Conservation (phyloP, 2,888 invertebrate species). For the Malacosoma neustria region DNA sequence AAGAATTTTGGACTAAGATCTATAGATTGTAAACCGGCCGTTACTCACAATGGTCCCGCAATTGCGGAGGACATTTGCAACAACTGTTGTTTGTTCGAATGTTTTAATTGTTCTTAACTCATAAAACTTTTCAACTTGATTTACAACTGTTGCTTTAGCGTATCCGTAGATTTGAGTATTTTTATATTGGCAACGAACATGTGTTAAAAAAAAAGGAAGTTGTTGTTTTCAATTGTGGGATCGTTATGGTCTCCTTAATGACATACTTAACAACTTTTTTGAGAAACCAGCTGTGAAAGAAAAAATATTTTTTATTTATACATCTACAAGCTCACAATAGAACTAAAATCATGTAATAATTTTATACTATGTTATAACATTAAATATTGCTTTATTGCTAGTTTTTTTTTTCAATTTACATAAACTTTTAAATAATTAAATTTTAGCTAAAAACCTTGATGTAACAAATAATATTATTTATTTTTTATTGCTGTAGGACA, state of each 20-base stretch:
- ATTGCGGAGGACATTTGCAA: slow-evolving; percentile 67
- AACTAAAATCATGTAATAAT: no score
- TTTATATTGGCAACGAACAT: slow-evolving; percentile 31
- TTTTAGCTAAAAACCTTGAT: no score
- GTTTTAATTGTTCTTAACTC: slow-evolving; percentile 73
- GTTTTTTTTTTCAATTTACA: no score
- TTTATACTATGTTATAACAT: no score
- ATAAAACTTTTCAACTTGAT: slow-evolving; percentile 64
- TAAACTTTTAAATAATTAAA: no score
- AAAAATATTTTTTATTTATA: no score
- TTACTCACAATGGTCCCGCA: slow-evolving; percentile 68
- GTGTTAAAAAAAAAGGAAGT: slow-evolving; percentile 27
- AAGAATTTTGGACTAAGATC: slow-evolving; percentile 71
- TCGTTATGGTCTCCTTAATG: slow-evolving; percentile 39
- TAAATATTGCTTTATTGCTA: no score
- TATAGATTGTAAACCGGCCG: slow-evolving; percentile 66
- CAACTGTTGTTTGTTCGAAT: slow-evolving; percentile 71
- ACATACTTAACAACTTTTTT: slow-evolving; percentile 30
- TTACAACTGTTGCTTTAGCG: slow-evolving; percentile 58
- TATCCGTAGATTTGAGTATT: slow-evolving; percentile 37
- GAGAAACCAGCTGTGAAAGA: slow-evolving; percentile 9
- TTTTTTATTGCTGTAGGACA: no score
- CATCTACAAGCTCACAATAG: no score
- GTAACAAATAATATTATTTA: no score
- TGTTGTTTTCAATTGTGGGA: slow-evolving; percentile 43